Evolutionary conservation across 2,888 invertebrate species (phyloP).

Genomic region (Chydorus sphaericus): DNA sequence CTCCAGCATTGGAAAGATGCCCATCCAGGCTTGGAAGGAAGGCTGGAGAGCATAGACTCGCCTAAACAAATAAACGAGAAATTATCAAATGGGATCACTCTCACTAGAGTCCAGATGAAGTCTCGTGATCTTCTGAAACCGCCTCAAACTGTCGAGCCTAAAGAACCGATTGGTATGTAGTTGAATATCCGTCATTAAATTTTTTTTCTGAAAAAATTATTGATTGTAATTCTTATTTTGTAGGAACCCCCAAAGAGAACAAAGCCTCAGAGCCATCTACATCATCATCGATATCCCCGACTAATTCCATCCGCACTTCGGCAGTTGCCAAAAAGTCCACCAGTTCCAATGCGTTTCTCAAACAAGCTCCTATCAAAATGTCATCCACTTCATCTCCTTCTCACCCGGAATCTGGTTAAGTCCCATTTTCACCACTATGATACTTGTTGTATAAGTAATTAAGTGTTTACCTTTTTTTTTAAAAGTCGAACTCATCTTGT

Average conservation of each 20-base stretch:
- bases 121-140: background rate
- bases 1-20: slow-evolving; percentile 4
- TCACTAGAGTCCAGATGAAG: background rate
- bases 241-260: background rate
- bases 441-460: too few relatives aligned
- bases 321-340: background rate
- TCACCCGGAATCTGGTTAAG: too few relatives aligned
- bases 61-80: background rate
- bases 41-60: slow-evolving; percentile 2
- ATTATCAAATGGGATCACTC: slow-evolving; percentile 1
- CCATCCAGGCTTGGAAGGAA: slow-evolving; percentile 2
- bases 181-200: background rate
- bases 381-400: too few relatives aligned
- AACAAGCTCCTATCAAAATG: too few relatives aligned
- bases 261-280: background rate
- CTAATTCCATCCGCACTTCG: too few relatives aligned
- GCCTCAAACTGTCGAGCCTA: background rate
- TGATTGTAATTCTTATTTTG: background rate
- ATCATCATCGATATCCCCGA: background rate
- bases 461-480: too few relatives aligned
- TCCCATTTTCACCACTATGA: too few relatives aligned
- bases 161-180: background rate
- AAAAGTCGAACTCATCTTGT: too few relatives aligned
- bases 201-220: background rate
- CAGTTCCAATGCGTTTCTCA: background rate